Conservation (phyloP, 2,888 invertebrate genomes). For the Drosophila kokeensis region DNA sequence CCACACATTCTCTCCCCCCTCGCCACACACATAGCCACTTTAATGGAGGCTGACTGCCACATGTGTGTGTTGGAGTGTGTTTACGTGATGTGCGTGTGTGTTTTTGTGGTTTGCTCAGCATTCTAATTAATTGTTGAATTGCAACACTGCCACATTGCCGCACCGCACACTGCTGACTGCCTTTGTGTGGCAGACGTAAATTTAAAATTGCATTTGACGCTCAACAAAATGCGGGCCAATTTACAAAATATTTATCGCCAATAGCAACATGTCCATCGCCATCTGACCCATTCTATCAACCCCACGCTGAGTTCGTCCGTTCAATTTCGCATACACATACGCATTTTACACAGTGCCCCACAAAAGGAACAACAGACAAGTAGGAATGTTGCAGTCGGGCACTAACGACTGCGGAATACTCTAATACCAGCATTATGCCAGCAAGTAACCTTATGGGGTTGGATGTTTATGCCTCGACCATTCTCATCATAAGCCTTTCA, state of each 20-base stretch:
- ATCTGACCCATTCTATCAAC: not conserved
- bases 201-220: constrained; percentile 66
- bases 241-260: constrained; percentile 64
- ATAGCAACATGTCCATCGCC: constrained; percentile 40
- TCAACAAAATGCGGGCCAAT: constrained; percentile 68
- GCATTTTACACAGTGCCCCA: constrained; percentile 46
- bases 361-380: constrained; percentile 25
- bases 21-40: not conserved
- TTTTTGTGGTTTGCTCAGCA: constrained; percentile 50
- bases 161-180: constrained; percentile 1
- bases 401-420: not conserved
- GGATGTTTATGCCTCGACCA: not conserved
- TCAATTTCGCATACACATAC: constrained; percentile 54
- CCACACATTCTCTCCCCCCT: not conserved
- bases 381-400: not conserved
- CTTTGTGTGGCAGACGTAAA: constrained; percentile 36
- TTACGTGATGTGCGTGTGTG: constrained; percentile 32
- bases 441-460: not conserved
- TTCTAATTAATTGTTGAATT: constrained; percentile 69
- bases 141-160: constrained; percentile 10
- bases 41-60: constrained; percentile 14
- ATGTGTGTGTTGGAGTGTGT: constrained; percentile 27
- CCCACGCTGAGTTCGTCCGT: constrained; percentile 12
- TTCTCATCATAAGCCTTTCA: not conserved
- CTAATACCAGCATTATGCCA: not conserved